phyloP scores from a whole-genome alignment of 2,113 vertebrate species.

The Hydrochoerus hydrochaeris region DNA sequence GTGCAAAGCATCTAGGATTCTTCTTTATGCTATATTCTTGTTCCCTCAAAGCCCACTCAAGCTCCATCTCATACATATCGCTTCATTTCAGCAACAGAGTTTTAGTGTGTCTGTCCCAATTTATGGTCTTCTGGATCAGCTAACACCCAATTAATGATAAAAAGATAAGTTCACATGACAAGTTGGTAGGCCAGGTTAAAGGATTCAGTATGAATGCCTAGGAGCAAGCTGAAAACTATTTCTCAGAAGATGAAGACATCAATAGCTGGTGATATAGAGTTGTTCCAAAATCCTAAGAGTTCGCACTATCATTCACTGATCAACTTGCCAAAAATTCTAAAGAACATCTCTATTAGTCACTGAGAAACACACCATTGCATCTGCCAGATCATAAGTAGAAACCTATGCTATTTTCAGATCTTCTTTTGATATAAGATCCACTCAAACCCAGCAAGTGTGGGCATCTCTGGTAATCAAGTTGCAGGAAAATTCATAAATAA shows the following conservation, averaged over 20 bases:
- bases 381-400: too few species aligned
- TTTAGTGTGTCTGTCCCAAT: neutral
- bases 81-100: neutral
- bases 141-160: neutral
- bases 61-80: fast-evolving
- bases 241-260: neutral
- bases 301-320: neutral
- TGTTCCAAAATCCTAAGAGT: neutral
- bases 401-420: neutral
- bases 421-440: neutral
- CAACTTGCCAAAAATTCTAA: neutral
- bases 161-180: neutral
- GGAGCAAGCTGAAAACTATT: neutral
- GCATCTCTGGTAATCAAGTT: neutral
- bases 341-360: neutral
- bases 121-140: neutral
- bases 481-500: neutral
- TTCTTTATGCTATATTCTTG: neutral
- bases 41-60: neutral
- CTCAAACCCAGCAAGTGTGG: neutral
- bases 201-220: neutral
- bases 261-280: neutral
- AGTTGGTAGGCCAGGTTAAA: neutral
- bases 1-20: too few species aligned
- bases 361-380: neutral